Evolutionary conservation across 2,797 vertebrate species (phyloP).

Genomic region (Tokudaia tokunoshimensis): DNA sequence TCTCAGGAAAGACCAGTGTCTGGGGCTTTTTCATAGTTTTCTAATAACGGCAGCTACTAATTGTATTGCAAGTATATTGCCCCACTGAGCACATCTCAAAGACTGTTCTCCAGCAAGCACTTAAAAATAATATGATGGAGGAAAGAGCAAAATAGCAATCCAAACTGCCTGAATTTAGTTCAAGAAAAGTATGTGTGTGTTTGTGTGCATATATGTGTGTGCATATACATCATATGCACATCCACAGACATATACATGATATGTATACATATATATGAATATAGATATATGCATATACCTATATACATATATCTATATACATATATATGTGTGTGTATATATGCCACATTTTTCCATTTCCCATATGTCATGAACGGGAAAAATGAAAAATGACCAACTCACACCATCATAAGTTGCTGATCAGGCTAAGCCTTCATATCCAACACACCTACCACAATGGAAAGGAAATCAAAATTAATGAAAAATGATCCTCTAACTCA

Average conservation of each 20-base stretch:
- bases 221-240: not conserved
- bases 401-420: not conserved
- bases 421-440: constrained; percentile 46
- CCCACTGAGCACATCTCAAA: not conserved
- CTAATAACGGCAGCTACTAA: constrained; percentile 22
- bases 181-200: not conserved
- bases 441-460: constrained; percentile 52
- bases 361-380: constrained; percentile 3
- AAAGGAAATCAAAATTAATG: constrained; percentile 63
- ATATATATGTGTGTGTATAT: not conserved
- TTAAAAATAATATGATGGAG: not conserved
- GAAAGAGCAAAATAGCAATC: not conserved
- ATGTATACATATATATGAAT: too few species aligned
- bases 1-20: not conserved
- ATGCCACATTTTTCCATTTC: constrained; percentile 46
- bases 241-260: not conserved
- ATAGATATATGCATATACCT: too few species aligned
- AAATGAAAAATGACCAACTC: constrained; percentile 61
- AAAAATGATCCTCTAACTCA: constrained; percentile 57
- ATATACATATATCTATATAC: too few species aligned
- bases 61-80: not conserved
- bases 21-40: not conserved
- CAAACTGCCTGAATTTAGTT: not conserved
- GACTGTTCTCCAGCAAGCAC: not conserved
- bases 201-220: not conserved